Evolutionary conservation across 2,888 invertebrate genomes (phyloP), one percentile per base, ranked within the genome.

Genomic region (Pyrrhosoma nymphula): DNA sequence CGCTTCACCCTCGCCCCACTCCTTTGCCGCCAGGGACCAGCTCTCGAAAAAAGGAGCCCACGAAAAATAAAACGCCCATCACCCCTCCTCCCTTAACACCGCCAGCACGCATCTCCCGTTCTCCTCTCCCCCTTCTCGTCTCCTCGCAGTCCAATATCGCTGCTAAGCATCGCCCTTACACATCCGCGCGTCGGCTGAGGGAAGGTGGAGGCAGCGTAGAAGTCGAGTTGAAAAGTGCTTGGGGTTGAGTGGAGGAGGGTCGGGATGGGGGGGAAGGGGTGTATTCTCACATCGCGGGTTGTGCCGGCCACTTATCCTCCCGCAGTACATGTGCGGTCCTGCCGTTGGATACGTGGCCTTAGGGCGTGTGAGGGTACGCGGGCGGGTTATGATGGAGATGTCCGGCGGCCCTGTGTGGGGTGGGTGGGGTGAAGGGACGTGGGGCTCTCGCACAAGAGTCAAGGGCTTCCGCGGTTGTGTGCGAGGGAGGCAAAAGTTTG

Each of bases 121-220:
- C 56, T 60, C 35, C 2, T 8, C 47, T 30, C 8, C 16, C 35
- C 63, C 2, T 14, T 60, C 23, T 0, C 63, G 35, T 14, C 56
- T n/a, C 56, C 20, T 26, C 91, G 63, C 75, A 55, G 63, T 69
- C 93, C 93, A 93, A 93, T 93, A 93, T 93, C 93, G 69, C 93
- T 91, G 91, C 91, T 63, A 20, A 39, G 93, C 69, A 93, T 47
- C 93, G 39, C 93, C 26, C 47, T 63, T 75, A 93, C 93, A 47
- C 93, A 93, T 93, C 93, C 75, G 47, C 47, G 47, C 26, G 35
- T 47, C 47, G 47, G 60, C 16, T 2, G 60, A 60, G 60, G 60
- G 60, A 60, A 47, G 47, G 47, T 47, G 47, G 47, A n/a, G n/a
- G 56, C 56, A 16, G 56, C 10, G 16, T 56, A 56, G 8, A 91